A percentile compares a stretch with the other conserved stretches of the same genome.
Conservation (phyloP, 2,113 vertebrate genomes). For the Pao palembangensis region DNA sequence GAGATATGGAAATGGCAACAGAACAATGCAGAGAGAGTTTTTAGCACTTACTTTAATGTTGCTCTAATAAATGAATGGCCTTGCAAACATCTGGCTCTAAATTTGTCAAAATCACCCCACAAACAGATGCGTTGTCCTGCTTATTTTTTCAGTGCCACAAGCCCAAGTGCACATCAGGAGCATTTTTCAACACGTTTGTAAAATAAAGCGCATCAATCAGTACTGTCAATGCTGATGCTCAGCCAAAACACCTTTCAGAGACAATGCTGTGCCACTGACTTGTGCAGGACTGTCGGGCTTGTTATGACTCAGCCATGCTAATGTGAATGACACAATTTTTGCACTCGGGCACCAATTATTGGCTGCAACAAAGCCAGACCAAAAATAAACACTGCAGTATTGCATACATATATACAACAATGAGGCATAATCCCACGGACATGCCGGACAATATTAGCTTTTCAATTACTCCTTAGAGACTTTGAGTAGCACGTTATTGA, state of each 20-base stretch:
- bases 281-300: constrained; percentile 29
- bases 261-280: constrained; percentile 47
- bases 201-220: constrained; percentile 26
- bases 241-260: constrained; percentile 41
- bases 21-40: constrained; percentile 39
- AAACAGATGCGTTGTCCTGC: constrained; percentile 34
- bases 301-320: constrained; percentile 48
- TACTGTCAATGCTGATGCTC: constrained; percentile 26
- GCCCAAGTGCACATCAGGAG: constrained; percentile 12
- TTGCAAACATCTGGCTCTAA: constrained; percentile 50
- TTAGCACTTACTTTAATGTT: constrained; percentile 35
- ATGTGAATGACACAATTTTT: constrained; percentile 55
- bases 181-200: constrained; percentile 28
- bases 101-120: constrained; percentile 44
- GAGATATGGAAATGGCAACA: constrained; percentile 56
- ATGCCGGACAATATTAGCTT: constrained; percentile 76
- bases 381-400: constrained; percentile 71
- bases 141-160: constrained; percentile 29
- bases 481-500: constrained; percentile 71
- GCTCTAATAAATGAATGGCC: constrained; percentile 41
- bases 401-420: constrained; percentile 71
- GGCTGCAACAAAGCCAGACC: constrained; percentile 67
- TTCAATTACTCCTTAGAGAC: constrained; percentile 74
- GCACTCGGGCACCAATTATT: constrained; percentile 66
- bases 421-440: constrained; percentile 71